phyloP scores from a whole-genome alignment of 1,140 invertebrate genomes.

The Neoseiulus cucumeris region DNA sequence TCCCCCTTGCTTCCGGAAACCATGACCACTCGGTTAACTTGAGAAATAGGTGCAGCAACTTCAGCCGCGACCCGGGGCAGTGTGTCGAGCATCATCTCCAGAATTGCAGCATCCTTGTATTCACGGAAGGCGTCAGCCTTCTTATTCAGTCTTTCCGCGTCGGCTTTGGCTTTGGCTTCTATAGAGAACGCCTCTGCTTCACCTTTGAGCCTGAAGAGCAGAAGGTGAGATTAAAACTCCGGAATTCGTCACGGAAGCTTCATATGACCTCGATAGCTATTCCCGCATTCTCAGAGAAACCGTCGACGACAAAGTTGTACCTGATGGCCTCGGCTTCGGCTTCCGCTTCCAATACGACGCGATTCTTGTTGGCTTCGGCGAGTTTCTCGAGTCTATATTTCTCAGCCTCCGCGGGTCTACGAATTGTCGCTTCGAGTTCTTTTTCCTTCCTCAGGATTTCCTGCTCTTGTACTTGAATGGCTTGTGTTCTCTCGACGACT shows the following conservation, averaged over 20 bases:
- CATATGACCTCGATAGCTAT: not conserved
- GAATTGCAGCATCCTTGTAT: constrained; percentile 85
- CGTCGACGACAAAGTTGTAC: constrained; percentile 26
- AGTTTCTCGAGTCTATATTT: constrained; percentile 58
- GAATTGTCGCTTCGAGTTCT: constrained; percentile 30
- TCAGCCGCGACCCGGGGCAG: constrained; percentile 89
- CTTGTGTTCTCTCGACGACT: constrained; percentile 31
- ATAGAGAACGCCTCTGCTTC: constrained; percentile 86
- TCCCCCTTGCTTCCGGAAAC: constrained; percentile 76
- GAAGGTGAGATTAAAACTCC: not conserved
- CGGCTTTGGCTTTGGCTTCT: constrained; percentile 75
- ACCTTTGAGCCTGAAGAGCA: constrained; percentile 35
- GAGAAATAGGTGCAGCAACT: constrained; percentile 75
- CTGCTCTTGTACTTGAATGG: constrained; percentile 27
- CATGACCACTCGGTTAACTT: constrained; percentile 83
- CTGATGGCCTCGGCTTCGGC: constrained; percentile 75
- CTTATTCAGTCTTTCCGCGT: constrained; percentile 86
- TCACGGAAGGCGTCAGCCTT: constrained; percentile 91
- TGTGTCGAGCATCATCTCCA: constrained; percentile 91
- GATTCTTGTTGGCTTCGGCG: constrained; percentile 64
- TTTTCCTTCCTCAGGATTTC: constrained; percentile 24
- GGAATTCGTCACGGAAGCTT: not conserved
- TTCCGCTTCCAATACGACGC: constrained; percentile 69
- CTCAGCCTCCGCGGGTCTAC: constrained; percentile 32
- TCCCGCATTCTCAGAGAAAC: not conserved